Evolutionary conservation across 2,113 vertebrate genomes (phyloP).

Genomic region (Gymnarchus niloticus): DNA sequence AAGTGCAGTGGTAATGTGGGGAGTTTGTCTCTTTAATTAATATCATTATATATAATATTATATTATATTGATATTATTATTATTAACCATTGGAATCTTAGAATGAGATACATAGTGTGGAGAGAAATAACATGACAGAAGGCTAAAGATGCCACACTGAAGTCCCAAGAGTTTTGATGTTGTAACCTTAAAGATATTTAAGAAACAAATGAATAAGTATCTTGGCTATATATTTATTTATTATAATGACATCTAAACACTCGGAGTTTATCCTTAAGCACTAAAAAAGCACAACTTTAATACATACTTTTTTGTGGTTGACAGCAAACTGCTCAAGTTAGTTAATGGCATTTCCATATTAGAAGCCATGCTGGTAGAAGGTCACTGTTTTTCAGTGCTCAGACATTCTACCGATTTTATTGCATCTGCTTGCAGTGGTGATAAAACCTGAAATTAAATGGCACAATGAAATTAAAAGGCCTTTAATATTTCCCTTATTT

Average conservation of each 20-base stretch:
- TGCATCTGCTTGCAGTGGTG: background rate
- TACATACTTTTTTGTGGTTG: background rate
- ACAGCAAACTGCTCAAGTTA: background rate
- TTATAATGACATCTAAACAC: background rate
- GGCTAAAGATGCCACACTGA: background rate
- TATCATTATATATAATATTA: too few relatives aligned
- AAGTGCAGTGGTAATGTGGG: background rate
- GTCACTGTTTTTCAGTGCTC: background rate
- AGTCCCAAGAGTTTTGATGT: background rate
- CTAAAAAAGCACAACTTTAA: background rate
- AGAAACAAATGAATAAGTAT: constrained; percentile 1
- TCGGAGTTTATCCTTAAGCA: background rate
- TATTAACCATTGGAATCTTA: too few relatives aligned
- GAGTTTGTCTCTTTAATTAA: background rate
- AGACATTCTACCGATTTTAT: too few relatives aligned
- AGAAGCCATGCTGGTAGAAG: background rate
- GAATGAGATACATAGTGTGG: too few relatives aligned
- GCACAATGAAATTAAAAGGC: background rate
- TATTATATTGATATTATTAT: too few relatives aligned
- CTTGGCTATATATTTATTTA: background rate
- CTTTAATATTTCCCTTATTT: constrained; percentile 5
- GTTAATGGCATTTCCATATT: background rate
- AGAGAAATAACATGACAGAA: background rate
- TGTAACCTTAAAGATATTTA: background rate
- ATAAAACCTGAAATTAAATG: constrained; percentile 7